phyloP scores from a whole-genome alignment of 2,797 vertebrate species.

The Fundulus diaphanus region DNA sequence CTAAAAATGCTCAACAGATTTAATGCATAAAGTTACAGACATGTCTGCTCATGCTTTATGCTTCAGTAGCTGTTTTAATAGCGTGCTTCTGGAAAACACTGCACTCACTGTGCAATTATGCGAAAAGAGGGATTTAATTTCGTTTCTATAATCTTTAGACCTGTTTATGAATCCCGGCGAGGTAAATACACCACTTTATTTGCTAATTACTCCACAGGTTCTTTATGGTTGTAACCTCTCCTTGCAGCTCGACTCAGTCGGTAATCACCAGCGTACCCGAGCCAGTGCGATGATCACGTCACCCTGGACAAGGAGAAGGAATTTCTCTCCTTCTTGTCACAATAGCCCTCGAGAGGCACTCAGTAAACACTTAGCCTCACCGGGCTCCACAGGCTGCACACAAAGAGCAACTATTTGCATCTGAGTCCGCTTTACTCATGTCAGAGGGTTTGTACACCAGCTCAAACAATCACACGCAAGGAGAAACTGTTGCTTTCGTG shows the following conservation, averaged over 20 bases:
- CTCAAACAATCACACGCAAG: constrained; percentile 13
- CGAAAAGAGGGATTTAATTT: constrained; percentile 33
- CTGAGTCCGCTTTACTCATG: constrained; percentile 22
- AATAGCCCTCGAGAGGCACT: constrained; percentile 65
- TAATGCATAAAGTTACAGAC: constrained; percentile 80
- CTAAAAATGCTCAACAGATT: constrained; percentile 83
- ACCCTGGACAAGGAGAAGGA: constrained; percentile 64
- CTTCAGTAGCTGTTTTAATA: constrained; percentile 57
- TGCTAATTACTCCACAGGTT: background rate
- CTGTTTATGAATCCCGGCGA: constrained; percentile 31
- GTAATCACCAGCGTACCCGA: constrained; percentile 45
- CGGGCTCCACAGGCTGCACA: constrained; percentile 36
- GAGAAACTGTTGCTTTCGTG: constrained; percentile 7
- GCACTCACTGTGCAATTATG: constrained; percentile 49
- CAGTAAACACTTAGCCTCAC: constrained; percentile 68
- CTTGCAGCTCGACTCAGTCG: constrained; percentile 13
- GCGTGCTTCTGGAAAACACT: constrained; percentile 64
- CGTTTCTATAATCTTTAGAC: constrained; percentile 38
- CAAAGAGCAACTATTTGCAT: constrained; percentile 40
- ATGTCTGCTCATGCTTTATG: constrained; percentile 65
- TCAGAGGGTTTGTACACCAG: constrained; percentile 1
- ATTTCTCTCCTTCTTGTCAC: constrained; percentile 67
- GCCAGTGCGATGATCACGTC: constrained; percentile 59
- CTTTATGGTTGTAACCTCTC: constrained; percentile 27
- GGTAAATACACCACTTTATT: constrained; percentile 16